Evolutionary conservation across 2,888 invertebrate genomes (phyloP).

Genomic region (Agrochola litura): DNA sequence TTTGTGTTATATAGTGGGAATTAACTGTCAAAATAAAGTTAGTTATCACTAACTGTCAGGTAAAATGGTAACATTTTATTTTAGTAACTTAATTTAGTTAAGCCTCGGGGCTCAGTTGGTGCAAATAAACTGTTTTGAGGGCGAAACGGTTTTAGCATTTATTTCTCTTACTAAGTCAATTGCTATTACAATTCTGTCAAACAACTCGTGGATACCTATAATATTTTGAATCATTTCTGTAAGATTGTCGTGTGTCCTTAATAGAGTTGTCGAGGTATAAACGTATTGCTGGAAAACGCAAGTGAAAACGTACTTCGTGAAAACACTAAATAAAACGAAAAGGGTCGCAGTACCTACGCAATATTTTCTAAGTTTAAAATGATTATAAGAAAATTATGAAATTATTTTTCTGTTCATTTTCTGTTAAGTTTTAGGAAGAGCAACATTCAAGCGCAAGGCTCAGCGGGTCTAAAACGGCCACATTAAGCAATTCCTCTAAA

Average conservation of each 20-base stretch:
- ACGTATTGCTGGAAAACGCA: conserved; percentile 3
- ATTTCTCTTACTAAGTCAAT: conserved; percentile 53
- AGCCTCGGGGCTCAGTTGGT: conserved; percentile 33
- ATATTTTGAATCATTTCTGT: conserved; percentile 26
- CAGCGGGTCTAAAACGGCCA: no score
- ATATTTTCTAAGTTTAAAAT: background rate
- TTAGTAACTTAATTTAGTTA: conserved; percentile 59
- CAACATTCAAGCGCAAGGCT: no score
- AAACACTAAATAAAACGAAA: background rate
- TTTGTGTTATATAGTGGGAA: conserved; percentile 44
- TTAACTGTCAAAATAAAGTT: conserved; percentile 42
- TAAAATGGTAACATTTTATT: conserved; percentile 54
- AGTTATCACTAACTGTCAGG: conserved; percentile 29
- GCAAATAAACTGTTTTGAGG: conserved; percentile 19
- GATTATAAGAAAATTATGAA: no score
- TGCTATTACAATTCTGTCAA: conserved; percentile 49
- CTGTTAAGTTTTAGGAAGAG: background rate
- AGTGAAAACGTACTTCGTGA: background rate
- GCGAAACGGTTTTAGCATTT: conserved; percentile 29
- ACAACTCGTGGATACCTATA: conserved; percentile 11
- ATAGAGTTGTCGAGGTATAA: conserved; percentile 28
- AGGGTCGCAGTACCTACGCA: background rate
- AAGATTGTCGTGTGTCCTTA: conserved; percentile 2
- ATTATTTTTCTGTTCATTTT: no score
- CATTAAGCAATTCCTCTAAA: no score